phyloP scores from a whole-genome alignment of 2,888 invertebrate species.

The Standfussiana lucernea region DNA sequence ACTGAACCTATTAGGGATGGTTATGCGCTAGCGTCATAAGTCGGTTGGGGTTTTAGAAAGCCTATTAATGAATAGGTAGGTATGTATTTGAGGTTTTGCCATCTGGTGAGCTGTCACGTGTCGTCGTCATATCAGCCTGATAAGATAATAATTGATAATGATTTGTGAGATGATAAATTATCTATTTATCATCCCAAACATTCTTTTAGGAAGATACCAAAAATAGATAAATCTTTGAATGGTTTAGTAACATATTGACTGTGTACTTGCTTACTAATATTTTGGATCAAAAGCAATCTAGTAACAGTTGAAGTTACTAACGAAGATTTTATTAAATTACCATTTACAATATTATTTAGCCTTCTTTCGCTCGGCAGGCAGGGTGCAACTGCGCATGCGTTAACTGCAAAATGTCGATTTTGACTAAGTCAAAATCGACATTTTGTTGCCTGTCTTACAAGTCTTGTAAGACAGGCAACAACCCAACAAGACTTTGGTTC shows the following conservation, averaged over 20 bases:
- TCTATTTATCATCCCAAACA: conserved; percentile 13
- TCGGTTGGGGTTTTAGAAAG: background rate
- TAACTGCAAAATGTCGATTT: conserved; percentile 49
- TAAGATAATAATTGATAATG: conserved; percentile 33
- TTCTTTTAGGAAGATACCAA: conserved; percentile 2
- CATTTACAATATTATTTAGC: background rate
- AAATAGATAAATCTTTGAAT: conserved; percentile 4
- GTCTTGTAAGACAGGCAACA: conserved; percentile 24
- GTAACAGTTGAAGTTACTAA: background rate
- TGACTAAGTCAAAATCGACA: too few relatives aligned
- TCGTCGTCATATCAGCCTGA: conserved; percentile 6
- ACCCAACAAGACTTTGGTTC: conserved; percentile 4
- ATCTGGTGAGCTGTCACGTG: background rate
- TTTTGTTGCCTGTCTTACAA: too few relatives aligned
- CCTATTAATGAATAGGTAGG: too few relatives aligned
- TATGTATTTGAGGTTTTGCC: too few relatives aligned
- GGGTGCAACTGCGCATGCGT: conserved; percentile 47
- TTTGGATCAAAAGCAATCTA: conserved; percentile 5
- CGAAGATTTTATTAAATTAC: background rate
- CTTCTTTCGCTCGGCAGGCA: conserved; percentile 9
- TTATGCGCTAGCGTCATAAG: background rate
- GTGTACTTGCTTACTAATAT: background rate
- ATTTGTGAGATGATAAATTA: too few relatives aligned
- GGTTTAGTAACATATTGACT: conserved; percentile 12
- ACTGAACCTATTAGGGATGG: background rate